Evolutionary conservation across 1,140 invertebrate species (phyloP).

Genomic region (Sycophila sp.): DNA sequence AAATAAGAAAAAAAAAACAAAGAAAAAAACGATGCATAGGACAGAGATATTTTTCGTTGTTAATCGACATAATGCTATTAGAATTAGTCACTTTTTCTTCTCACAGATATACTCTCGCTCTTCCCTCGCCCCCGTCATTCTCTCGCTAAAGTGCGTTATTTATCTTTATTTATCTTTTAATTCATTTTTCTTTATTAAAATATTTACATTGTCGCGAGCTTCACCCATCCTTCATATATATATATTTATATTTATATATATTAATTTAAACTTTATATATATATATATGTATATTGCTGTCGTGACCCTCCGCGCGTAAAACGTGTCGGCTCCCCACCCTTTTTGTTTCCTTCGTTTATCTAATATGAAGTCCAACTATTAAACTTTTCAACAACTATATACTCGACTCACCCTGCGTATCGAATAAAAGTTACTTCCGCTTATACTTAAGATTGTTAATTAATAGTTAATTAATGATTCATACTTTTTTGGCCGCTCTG

Average conservation of each 20-base stretch:
- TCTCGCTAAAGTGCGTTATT: background rate
- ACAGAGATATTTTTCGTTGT: slow-evolving; percentile 56
- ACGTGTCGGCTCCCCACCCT: background rate
- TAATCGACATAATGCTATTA: slow-evolving; percentile 41
- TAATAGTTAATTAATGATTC: slow-evolving; percentile 42
- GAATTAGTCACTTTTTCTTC: slow-evolving; percentile 23
- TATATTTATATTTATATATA: background rate
- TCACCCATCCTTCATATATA: background rate
- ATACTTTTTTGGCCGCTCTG: slow-evolving; percentile 8
- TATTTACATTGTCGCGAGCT: slow-evolving; percentile 33
- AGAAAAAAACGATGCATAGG: slow-evolving; percentile 45
- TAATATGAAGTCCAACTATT: slow-evolving; percentile 63
- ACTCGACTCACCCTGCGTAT: slow-evolving; percentile 57
- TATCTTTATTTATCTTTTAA: background rate
- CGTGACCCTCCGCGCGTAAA: background rate
- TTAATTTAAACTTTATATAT: slow-evolving; percentile 26
- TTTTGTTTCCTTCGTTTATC: slow-evolving; percentile 38
- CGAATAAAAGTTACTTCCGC: slow-evolving; percentile 53
- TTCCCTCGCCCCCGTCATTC: slow-evolving; percentile 2
- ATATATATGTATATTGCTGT: slow-evolving; percentile 24
- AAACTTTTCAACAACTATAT: slow-evolving; percentile 61
- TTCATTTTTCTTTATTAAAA: slow-evolving; percentile 11
- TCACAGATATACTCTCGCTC: background rate
- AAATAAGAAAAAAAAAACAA: background rate
- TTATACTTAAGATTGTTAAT: slow-evolving; percentile 44